phyloP scores from a whole-genome alignment of 2,113 vertebrate genomes.

The Anarrhichthys ocellatus region DNA sequence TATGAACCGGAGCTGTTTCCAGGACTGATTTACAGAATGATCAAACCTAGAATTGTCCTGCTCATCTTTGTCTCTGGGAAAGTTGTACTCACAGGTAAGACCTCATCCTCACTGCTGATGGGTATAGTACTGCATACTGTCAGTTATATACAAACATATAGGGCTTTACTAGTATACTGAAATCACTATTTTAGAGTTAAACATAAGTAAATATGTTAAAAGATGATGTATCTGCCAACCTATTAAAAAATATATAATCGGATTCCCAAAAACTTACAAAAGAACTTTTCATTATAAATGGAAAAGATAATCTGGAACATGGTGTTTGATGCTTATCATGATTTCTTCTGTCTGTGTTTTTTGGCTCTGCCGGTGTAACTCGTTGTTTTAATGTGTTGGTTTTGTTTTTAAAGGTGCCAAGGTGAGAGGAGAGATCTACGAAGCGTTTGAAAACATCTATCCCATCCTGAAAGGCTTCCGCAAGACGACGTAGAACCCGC shows the following conservation, averaged over 20 bases:
- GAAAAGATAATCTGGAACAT: neutral
- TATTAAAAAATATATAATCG: neutral
- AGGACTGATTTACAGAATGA: constrained; percentile 99
- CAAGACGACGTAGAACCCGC: constrained; percentile 91
- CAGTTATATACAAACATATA: neutral
- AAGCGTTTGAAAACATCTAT: constrained; percentile 99
- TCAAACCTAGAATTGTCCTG: constrained; percentile 98
- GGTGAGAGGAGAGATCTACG: constrained; percentile 97
- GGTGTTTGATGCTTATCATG: neutral
- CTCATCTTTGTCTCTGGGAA: constrained; percentile 99
- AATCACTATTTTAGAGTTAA: neutral
- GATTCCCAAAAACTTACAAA: neutral
- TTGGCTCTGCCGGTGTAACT: neutral
- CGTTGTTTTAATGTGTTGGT: neutral
- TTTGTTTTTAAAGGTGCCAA: constrained; percentile 89
- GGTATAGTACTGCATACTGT: neutral
- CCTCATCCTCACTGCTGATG: neutral
- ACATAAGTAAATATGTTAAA: neutral
- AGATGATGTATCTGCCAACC: neutral
- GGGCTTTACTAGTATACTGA: neutral
- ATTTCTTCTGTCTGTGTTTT: neutral
- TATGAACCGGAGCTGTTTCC: constrained; percentile 98
- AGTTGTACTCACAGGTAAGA: constrained; percentile 97
- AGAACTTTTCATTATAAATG: neutral
- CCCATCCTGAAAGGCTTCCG: constrained; percentile 98